phyloP scores from a whole-genome alignment of 2,888 invertebrate species.

The Esperia sulphurella region DNA sequence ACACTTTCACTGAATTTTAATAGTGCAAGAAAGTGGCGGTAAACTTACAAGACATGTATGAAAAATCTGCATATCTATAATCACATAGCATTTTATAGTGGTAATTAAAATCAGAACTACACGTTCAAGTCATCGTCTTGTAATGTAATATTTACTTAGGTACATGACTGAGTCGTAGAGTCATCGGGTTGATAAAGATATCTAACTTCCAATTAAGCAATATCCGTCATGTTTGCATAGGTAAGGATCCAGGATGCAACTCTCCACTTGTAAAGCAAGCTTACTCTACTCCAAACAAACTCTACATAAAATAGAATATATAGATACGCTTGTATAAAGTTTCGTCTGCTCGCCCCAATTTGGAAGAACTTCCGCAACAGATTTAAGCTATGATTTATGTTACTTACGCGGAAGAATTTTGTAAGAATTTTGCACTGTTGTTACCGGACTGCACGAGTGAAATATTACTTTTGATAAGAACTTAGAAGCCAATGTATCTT shows the following conservation, averaged over 20 bases:
- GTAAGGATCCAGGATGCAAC: no score
- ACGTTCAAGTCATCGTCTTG: background rate
- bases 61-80: no score
- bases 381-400: conserved; percentile 32
- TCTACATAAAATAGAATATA: background rate
- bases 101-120: background rate
- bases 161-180: no score
- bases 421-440: conserved; percentile 17
- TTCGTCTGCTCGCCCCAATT: conserved; percentile 13
- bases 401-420: conserved; percentile 30
- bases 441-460: conserved; percentile 16
- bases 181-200: no score
- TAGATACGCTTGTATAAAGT: conserved; percentile 4
- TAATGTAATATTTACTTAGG: background rate
- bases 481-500: conserved; percentile 1
- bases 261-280: no score
- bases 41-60: background rate
- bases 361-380: conserved; percentile 13
- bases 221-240: no score
- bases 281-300: no score
- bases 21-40: conserved; percentile 1
- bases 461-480: conserved; percentile 30
- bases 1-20: conserved; percentile 5
- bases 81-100: background rate
- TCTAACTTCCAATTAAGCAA: no score